Percentiles rank a stretch among this genome's conserved stretches.
These are phyloP conservation scores for Rhinogobius similis DNA, from an alignment of 2,113 vertebrate species.

Conservation along the genomic window DNA sequence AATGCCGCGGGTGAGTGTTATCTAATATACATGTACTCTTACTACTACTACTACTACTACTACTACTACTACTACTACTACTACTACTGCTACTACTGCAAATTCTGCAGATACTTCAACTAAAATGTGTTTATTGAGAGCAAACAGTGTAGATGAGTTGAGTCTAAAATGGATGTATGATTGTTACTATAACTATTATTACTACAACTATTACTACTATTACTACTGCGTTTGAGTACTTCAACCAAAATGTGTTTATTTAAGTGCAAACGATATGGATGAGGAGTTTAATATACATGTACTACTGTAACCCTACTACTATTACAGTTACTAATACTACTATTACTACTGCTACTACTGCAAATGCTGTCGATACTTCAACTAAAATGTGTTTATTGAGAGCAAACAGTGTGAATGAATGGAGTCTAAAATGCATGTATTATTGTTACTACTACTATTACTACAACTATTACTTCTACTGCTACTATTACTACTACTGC, in stretches of 20 bases:
- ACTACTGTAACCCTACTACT: neutral
- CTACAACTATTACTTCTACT: neutral
- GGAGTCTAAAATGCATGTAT: neutral
- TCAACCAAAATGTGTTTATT: too few relatives aligned
- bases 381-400: neutral
- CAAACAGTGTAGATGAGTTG: neutral
- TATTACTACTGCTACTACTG: neutral
- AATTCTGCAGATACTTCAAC: too few relatives aligned
- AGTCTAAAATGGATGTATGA: neutral
- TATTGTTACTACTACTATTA: neutral
- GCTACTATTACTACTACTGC: neutral
- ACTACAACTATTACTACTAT: neutral
- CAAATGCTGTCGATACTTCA: neutral
- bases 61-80: neutral
- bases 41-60: neutral
- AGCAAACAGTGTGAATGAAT: neutral
- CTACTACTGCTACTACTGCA: neutral
- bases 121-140: neutral
- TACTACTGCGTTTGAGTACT: neutral
- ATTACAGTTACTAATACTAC: neutral
- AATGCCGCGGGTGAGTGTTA: conserved; percentile 69
- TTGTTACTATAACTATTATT: neutral
- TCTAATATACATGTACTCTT: neutral
- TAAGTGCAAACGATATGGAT: too few relatives aligned
- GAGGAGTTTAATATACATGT: too few relatives aligned